Conservation (phyloP, 2,797 vertebrate species). For the Ispidina picta region DNA sequence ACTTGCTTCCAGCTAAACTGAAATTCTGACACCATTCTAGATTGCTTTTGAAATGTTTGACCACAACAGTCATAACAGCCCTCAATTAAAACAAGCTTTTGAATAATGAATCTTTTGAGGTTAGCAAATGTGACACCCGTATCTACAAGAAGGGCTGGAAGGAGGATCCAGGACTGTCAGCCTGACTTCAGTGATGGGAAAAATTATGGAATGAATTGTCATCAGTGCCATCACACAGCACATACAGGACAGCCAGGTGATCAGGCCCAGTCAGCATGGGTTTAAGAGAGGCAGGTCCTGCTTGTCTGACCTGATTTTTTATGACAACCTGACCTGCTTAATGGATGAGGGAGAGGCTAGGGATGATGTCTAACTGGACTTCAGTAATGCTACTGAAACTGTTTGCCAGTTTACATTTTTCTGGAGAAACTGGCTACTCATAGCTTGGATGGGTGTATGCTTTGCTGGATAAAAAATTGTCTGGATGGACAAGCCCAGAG, state of each 20-base stretch:
- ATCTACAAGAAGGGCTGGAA: not conserved
- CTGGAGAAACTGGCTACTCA: not conserved
- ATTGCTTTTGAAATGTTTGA: slow-evolving; percentile 29
- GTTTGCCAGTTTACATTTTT: not conserved
- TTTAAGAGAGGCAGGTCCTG: not conserved
- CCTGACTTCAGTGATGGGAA: not conserved
- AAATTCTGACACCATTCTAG: slow-evolving; percentile 26
- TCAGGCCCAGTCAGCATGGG: not conserved
- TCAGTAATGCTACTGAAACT: not conserved
- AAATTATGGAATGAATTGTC: not conserved
- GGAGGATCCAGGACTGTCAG: not conserved
- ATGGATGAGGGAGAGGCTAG: not conserved
- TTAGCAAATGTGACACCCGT: not conserved
- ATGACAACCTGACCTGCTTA: not conserved
- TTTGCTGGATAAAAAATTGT: not conserved
- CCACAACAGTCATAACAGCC: not conserved
- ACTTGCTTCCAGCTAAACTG: slow-evolving; percentile 1
- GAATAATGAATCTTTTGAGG: slow-evolving; percentile 22
- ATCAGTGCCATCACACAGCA: not conserved
- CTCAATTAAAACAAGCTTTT: slow-evolving; percentile 39
- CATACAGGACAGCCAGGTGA: not conserved
- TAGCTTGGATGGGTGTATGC: not conserved
- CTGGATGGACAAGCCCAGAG: not conserved
- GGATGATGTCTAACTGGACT: not conserved
- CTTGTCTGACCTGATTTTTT: not conserved